Evolutionary conservation across 1,140 invertebrate species (phyloP), one percentile per base, ranked within the genome.

Genomic region (Acromyrmex echinatior): DNA sequence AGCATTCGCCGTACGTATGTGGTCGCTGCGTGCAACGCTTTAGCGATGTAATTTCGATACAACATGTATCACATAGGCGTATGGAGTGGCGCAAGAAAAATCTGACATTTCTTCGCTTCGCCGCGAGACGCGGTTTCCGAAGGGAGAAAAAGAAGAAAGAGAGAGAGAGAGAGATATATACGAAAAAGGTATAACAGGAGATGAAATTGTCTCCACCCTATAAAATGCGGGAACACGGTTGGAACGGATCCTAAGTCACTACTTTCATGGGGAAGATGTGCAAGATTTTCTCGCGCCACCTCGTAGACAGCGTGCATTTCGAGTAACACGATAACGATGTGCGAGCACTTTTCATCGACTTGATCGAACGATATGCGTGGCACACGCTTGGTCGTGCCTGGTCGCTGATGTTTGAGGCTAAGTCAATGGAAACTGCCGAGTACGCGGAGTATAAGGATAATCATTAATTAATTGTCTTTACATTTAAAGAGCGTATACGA

Each of bases 261-360:
- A 63, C 14, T 60, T 76, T 86, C 70, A 77, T 28, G 35, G 74
- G 76, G 88, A 86, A 86, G 68, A n/a, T 16, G 56, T 78, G 25
- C 31, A 70, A 81, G 89, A 91, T 91, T 93, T 73, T 89, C 91
- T 92, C 89, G 91, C 88, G 91, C 81, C 88, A 92, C 91, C 88
- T 89, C 92, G 88, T 91, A 87, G 60, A 86, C 70, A 88, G 82
- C 78, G 88, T 87, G 73, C 90, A 91, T 91, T 92, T 88, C 88
- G 87, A 70, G 77, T 87, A 89, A 80, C 85, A n/a, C 66, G 87
- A 91, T 74, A 81, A 81, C 28, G 39, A 86, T 63, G 53, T 56
- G 51, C 71, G 84, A 88, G 92, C 94, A 95, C 94, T 95, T 95
- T 95, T 94, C 95, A 95, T 95, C 94, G 95, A 94, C 94, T 95